Percentiles rank a stretch among this genome's conserved stretches.
Evolutionary conservation across 2,888 invertebrate genomes (phyloP).

Genomic region (Philonicus albiceps): DNA sequence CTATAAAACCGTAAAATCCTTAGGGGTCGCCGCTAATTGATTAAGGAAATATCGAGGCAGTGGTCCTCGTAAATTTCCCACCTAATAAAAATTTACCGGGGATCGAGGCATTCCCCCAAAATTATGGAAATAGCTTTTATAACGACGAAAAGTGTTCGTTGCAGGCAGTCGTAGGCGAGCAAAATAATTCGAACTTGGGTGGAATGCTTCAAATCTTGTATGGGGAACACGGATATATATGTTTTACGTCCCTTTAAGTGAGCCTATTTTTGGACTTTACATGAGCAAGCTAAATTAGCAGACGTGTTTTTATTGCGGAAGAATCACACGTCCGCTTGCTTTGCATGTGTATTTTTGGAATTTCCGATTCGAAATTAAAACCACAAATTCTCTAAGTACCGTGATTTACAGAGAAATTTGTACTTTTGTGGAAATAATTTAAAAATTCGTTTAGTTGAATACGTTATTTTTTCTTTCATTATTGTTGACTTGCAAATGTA

Average conservation of each 20-base stretch:
- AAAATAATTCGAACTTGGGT: not conserved
- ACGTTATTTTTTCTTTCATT: not conserved
- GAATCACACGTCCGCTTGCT: not conserved
- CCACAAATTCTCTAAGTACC: not conserved
- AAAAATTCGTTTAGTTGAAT: not conserved
- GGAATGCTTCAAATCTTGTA: not conserved
- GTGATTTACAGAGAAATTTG: not conserved
- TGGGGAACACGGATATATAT: not conserved
- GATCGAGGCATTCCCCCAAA: not conserved
- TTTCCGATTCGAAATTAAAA: not conserved
- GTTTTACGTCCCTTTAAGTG: conserved; percentile 34
- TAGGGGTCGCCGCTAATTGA: not conserved
- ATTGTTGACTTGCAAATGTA: not conserved
- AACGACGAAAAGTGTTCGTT: not conserved
- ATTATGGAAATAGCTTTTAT: not conserved
- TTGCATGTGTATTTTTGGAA: not conserved
- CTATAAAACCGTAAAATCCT: not conserved
- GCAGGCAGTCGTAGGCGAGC: not conserved
- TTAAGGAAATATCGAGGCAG: not conserved
- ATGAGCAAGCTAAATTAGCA: not conserved
- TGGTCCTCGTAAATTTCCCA: not conserved
- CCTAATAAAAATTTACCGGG: not conserved
- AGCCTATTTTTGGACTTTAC: conserved; percentile 17
- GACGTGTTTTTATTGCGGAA: not conserved
- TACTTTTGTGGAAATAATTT: not conserved